Evolutionary conservation across 2,797 vertebrate genomes (phyloP), one percentile per base, ranked within the genome.

Genomic region (Tokudaia muenninki): DNA sequence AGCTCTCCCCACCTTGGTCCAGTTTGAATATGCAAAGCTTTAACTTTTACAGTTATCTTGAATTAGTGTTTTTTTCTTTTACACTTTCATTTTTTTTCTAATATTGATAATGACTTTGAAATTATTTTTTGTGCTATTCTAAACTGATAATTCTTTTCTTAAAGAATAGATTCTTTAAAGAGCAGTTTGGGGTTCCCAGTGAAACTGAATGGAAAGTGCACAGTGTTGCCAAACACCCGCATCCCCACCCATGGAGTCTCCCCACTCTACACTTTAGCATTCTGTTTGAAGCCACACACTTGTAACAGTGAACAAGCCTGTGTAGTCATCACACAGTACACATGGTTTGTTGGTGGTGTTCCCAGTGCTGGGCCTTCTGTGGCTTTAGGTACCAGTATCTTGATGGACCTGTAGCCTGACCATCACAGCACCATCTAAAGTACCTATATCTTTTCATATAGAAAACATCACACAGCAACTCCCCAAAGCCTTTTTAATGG

Each of bases 121-220:
- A 74, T 78, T 17, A 92, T 88, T 95, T 41, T 41, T 92, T 79
- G 26, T 82, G 21, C 89, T 41, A 72, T 52, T 79, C 55, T 88
- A 90, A 95, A 47, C 26, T 96, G 59, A 44, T 91, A 21, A 16
- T 10, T 63, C 79, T 87, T 78, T 83, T 13, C 12, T 26, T n/a
- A 75, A 67, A 37, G 31, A 55, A 52, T 26, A 52, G 29, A 37
- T n/a, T 55, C 31, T n/a, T 90, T 44, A 57, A 24, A 84, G 59
- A 47, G 7, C 37, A 37, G 22, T 57, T 74, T 67, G 37, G 26
- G 37, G n/a, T 72, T 59, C 55, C 9, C 37, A 65, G 59, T 57
- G 37, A 57, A 80, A 47, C 55, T 47, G 37, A 59, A 37, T 55
- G 67, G 19, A 44, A 94, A 29, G 13, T 44, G 7, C 1, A 1